Percentiles rank a stretch among this genome's conserved stretches.
Conservation (phyloP, 2,888 invertebrate genomes). For the Camponotus fellah region DNA sequence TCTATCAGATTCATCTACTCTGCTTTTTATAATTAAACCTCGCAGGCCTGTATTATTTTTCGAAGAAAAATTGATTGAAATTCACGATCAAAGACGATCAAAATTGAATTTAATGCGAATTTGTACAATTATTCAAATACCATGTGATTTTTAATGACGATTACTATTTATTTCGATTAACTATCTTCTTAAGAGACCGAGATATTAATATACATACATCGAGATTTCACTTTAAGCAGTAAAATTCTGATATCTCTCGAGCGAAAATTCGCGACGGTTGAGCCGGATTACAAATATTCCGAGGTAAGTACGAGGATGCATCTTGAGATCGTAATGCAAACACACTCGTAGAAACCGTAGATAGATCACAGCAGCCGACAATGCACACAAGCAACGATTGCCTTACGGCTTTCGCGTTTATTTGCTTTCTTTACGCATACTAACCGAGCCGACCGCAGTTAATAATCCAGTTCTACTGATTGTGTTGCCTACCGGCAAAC, state of each 20-base stretch:
- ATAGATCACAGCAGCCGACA: constrained; percentile 23
- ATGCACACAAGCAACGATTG: constrained; percentile 20
- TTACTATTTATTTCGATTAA: background rate
- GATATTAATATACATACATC: background rate
- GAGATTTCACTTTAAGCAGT: background rate
- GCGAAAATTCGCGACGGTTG: constrained; percentile 24
- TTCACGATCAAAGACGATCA: background rate
- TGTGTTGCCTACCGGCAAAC: constrained; percentile 63
- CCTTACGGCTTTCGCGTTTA: constrained; percentile 48
- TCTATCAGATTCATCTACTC: too few species aligned
- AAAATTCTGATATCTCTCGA: background rate
- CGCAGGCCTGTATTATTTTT: too few species aligned
- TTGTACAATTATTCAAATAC: background rate
- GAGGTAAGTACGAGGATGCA: background rate
- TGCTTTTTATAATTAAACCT: too few species aligned
- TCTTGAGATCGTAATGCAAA: background rate
- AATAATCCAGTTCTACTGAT: constrained; percentile 76
- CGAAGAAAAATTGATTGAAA: background rate
- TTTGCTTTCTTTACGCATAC: constrained; percentile 66
- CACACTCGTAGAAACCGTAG: constrained; percentile 7
- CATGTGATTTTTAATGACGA: background rate
- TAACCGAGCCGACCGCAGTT: constrained; percentile 78
- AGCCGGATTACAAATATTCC: constrained; percentile 21
- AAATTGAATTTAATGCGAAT: background rate
- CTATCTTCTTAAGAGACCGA: too few species aligned